Conservation (phyloP, 1,140 invertebrate genomes). For the Littorina saxatilis region DNA sequence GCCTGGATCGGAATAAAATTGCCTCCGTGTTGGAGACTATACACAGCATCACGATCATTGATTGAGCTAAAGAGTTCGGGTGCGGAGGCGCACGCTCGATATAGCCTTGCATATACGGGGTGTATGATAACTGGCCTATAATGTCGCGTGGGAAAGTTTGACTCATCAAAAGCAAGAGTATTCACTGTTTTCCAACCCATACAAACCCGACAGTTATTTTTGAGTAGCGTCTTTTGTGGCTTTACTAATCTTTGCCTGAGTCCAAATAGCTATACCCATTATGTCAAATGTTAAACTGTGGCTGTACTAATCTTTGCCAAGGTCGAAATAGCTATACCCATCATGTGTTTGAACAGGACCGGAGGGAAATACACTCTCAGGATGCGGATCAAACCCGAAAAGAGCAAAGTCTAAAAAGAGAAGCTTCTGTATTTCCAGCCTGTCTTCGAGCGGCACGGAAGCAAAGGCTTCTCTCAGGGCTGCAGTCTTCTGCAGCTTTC, state of each 20-base stretch:
- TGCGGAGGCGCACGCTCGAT: too few species aligned
- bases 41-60: too few species aligned
- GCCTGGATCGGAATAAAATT: too few species aligned
- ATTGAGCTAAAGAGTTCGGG: too few species aligned
- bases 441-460: constrained; percentile 26
- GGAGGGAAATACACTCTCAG: constrained; percentile 40
- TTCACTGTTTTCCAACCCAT: too few species aligned
- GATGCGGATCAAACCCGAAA: constrained; percentile 49
- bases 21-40: too few species aligned
- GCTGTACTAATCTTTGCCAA: not conserved
- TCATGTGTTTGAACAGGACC: not conserved
- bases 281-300: not conserved
- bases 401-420: constrained; percentile 47
- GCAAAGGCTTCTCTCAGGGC: constrained; percentile 44
- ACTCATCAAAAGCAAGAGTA: too few species aligned
- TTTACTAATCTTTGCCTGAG: not conserved
- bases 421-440: constrained; percentile 35
- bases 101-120: too few species aligned
- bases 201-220: too few species aligned
- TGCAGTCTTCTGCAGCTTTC: constrained; percentile 36
- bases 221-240: too few species aligned
- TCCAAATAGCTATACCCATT: not conserved
- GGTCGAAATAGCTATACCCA: not conserved
- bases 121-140: too few species aligned
- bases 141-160: too few species aligned